Evolutionary conservation across 2,113 vertebrate species (phyloP).

Genomic region (Nycticebus coucang): DNA sequence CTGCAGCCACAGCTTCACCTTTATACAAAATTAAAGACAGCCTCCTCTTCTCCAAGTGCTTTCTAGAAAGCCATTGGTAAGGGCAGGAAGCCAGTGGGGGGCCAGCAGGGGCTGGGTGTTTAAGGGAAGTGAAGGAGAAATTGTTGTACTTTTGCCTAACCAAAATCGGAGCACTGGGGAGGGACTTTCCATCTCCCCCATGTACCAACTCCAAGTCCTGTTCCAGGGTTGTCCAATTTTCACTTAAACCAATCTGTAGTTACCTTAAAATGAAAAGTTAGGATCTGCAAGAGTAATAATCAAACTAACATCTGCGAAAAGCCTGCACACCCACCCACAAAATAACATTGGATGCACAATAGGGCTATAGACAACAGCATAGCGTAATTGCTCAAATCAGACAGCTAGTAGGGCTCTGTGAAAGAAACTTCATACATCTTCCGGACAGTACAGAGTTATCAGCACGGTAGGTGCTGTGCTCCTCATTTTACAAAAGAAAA

Average conservation of each 20-base stretch:
- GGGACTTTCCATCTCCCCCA: not conserved
- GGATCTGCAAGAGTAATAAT: not conserved
- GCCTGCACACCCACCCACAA: not conserved
- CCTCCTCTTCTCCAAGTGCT: constrained; percentile 23
- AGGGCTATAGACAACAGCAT: fast-evolving
- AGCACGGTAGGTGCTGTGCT: not conserved
- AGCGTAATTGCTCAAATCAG: not conserved
- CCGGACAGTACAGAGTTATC: not conserved
- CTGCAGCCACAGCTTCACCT: constrained; percentile 76
- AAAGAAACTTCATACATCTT: not conserved
- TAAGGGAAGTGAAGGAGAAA: not conserved
- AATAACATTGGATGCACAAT: not conserved
- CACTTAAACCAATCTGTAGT: not conserved
- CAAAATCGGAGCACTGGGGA: not conserved
- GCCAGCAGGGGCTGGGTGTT: too few species aligned
- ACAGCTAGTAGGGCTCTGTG: not conserved
- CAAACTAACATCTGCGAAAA: constrained; percentile 27
- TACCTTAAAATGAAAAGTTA: constrained; percentile 17
- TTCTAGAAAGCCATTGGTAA: constrained; percentile 6
- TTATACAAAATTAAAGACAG: constrained; percentile 82
- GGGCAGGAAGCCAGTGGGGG: not conserved
- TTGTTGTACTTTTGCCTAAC: not conserved
- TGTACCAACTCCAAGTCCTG: not conserved
- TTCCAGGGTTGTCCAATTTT: not conserved
- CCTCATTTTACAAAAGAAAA: not conserved